These are phyloP conservation scores for Tichodroma muraria DNA, from an alignment of 2,113 vertebrate species.

Conservation along the genomic window DNA sequence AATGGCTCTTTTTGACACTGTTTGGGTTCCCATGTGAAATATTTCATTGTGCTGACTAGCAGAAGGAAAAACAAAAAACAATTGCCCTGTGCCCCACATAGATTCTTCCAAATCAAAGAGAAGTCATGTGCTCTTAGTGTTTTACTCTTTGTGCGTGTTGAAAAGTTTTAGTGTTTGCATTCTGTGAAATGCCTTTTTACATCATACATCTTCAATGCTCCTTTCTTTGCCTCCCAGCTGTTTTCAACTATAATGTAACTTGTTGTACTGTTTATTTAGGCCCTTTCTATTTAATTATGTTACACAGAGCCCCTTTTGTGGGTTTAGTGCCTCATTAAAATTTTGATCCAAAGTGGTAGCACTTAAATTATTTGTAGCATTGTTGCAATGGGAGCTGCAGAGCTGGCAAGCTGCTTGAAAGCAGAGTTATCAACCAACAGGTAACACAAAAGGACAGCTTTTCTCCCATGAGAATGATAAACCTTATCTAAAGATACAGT, in stretches of 20 bases:
- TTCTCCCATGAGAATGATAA: background rate
- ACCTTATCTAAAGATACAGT: background rate
- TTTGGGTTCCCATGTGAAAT: conserved; percentile 23
- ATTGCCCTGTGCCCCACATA: background rate
- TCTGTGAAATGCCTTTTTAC: conserved; percentile 68
- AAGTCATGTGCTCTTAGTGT: conserved; percentile 7
- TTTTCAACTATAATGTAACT: conserved; percentile 29
- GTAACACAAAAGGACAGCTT: background rate
- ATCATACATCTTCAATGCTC: background rate
- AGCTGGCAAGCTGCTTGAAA: background rate
- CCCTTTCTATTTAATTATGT: conserved; percentile 51
- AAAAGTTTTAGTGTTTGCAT: conserved; percentile 60
- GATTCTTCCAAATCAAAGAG: conserved; percentile 30
- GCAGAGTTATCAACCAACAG: background rate
- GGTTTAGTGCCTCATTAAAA: conserved; percentile 54
- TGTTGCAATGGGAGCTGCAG: background rate
- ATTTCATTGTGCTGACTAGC: conserved; percentile 28
- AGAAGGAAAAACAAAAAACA: conserved; percentile 35
- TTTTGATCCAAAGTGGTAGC: conserved; percentile 2
- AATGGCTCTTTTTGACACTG: conserved; percentile 12
- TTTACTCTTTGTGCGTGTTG: conserved; percentile 33
- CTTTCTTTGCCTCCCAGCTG: conserved; percentile 53
- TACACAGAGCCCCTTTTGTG: conserved; percentile 51
- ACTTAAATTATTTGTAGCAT: conserved; percentile 14
- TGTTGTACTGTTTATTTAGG: conserved; percentile 48